Evolutionary conservation across 92 coral and sea anemone genomes (phyloP).

Genomic region (Porites lobata): DNA sequence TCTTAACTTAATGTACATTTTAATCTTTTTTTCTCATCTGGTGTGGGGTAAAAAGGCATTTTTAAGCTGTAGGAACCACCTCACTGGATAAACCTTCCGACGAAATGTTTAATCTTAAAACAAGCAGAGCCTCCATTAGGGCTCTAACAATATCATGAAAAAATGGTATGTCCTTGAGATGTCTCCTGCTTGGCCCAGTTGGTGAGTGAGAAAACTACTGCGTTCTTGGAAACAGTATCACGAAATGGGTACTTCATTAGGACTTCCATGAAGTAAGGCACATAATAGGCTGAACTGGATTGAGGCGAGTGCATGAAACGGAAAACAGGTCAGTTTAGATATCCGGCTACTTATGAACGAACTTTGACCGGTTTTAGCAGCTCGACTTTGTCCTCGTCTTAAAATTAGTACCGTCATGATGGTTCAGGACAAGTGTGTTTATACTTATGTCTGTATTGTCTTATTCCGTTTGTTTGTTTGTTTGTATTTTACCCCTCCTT

Average conservation of each 20-base stretch:
- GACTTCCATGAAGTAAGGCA: background rate
- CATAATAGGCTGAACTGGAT: background rate
- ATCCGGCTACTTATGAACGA: background rate
- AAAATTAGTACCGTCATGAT: too few relatives aligned
- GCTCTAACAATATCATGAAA: too few relatives aligned
- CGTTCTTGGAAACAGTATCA: background rate
- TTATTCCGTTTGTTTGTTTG: too few relatives aligned
- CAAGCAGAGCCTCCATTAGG: background rate
- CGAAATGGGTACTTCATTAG: background rate
- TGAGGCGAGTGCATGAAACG: background rate
- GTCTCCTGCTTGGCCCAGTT: background rate
- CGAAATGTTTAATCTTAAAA: background rate
- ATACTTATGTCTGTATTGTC: too few relatives aligned
- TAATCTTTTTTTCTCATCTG: too few relatives aligned
- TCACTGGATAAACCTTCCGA: slow-evolving; percentile 21
- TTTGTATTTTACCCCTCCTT: too few relatives aligned
- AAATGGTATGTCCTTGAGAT: too few relatives aligned
- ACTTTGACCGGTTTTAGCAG: too few relatives aligned
- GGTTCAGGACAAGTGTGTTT: too few relatives aligned
- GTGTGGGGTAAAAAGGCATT: too few relatives aligned
- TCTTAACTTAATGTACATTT: too few relatives aligned
- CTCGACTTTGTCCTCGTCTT: too few relatives aligned
- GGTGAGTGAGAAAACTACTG: background rate
- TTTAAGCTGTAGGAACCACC: background rate
- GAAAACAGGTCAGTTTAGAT: background rate